Conservation (phyloP, 2,888 invertebrate species). For the Watsonalla binaria region DNA sequence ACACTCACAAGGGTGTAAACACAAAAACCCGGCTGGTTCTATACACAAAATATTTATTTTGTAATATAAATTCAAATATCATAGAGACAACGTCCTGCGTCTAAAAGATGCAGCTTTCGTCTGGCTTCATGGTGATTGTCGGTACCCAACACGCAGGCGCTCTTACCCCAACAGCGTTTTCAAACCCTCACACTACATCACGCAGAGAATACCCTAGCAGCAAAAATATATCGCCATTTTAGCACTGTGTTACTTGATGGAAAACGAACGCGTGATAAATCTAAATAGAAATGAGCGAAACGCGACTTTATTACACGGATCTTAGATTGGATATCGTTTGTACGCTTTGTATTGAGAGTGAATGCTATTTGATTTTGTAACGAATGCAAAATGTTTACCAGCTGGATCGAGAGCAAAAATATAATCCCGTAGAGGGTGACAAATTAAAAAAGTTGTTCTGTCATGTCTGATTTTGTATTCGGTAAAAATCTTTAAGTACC, state of each 20-base stretch:
- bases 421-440: background rate
- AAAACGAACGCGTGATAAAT: background rate
- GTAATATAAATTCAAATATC: conserved; percentile 2
- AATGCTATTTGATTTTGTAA: background rate
- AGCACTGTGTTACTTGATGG: conserved; percentile 13
- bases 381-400: background rate
- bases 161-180: conserved; percentile 7
- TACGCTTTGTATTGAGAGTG: background rate
- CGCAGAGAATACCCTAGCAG: conserved; percentile 14
- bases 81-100: conserved; percentile 10
- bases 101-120: conserved; percentile 15
- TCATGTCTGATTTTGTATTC: background rate
- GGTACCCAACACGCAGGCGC: conserved; percentile 22
- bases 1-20: background rate
- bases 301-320: background rate
- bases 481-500: no score
- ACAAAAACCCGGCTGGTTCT: conserved; percentile 1
- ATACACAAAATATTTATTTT: conserved; percentile 20
- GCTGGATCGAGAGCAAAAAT: background rate
- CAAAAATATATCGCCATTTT: conserved; percentile 10
- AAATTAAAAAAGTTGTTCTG: background rate
- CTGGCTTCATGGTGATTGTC: conserved; percentile 13
- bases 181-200: conserved; percentile 8
- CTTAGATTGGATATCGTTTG: background rate
- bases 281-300: background rate